These are phyloP conservation scores for Naso thynnoides DNA, from an alignment of 2,797 vertebrate species.

Conservation along the genomic window DNA sequence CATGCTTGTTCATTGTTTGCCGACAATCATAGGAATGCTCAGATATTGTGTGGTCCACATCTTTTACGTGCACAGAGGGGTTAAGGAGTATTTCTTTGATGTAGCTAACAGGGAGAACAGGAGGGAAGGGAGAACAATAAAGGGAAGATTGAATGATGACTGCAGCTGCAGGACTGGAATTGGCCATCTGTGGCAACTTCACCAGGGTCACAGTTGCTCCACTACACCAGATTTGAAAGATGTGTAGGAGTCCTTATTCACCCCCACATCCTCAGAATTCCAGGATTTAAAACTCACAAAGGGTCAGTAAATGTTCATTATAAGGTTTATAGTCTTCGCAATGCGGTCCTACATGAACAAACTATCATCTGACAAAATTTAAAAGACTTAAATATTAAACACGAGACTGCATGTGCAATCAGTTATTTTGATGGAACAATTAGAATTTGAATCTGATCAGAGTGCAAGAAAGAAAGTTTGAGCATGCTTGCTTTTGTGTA, in stretches of 20 bases:
- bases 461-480: no score
- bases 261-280: no score
- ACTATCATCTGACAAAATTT: not conserved
- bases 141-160: conserved; percentile 2
- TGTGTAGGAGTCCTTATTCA: not conserved
- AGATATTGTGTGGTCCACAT: conserved; percentile 12
- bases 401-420: not conserved
- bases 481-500: no score
- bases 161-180: conserved; percentile 19
- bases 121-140: not conserved
- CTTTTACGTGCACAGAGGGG: conserved; percentile 1
- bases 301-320: not conserved
- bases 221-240: not conserved
- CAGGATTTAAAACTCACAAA: not conserved
- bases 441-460: no score
- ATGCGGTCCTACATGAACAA: not conserved
- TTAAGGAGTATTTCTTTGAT: not conserved
- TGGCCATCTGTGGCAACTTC: conserved; percentile 29
- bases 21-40: not conserved
- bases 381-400: not conserved
- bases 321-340: not conserved
- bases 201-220: conserved; percentile 8
- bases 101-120: not conserved
- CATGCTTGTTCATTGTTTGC: conserved; percentile 4
- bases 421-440: not conserved